phyloP scores from a whole-genome alignment of 2,888 invertebrate genomes.

The Aethes cnicana region DNA sequence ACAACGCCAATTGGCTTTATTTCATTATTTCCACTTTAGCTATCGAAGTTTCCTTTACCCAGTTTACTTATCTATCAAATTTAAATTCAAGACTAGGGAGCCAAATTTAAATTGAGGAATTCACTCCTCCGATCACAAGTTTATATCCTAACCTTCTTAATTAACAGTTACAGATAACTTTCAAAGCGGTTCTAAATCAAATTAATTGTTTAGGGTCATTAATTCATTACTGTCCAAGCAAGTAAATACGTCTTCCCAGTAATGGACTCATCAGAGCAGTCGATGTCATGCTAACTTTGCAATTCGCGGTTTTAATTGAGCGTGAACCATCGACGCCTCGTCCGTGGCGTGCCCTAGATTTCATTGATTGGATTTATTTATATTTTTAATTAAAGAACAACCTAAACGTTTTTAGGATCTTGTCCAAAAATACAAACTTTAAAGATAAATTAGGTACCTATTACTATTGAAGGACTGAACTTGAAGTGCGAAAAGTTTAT shows the following conservation, averaged over 20 bases:
- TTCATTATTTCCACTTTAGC: too few relatives aligned
- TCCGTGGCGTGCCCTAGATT: neutral
- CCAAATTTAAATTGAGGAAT: neutral
- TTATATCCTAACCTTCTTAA: neutral
- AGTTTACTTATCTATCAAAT: too few relatives aligned
- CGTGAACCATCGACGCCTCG: conserved; percentile 8
- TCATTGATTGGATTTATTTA: neutral
- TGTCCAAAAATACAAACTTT: too few relatives aligned
- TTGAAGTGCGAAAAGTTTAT: too few relatives aligned
- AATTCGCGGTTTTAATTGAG: conserved; percentile 12
- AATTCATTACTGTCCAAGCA: conserved; percentile 11
- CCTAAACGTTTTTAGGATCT: too few relatives aligned
- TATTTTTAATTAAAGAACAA: neutral
- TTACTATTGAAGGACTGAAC: too few relatives aligned
- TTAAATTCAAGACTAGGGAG: too few relatives aligned
- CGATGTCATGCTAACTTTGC: conserved; percentile 18
- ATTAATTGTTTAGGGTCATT: conserved; percentile 15
- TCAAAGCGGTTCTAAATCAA: conserved; percentile 15
- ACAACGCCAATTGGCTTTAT: too few relatives aligned
- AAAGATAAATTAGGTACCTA: too few relatives aligned
- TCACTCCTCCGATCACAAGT: conserved; percentile 4
- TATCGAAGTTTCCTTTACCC: too few relatives aligned
- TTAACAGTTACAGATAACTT: conserved; percentile 13
- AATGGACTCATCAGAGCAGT: conserved; percentile 30
- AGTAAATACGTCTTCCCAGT: neutral